These are phyloP conservation scores for Myotis brandtii DNA, from an alignment of 2,113 vertebrate genomes.

Conservation along the genomic window DNA sequence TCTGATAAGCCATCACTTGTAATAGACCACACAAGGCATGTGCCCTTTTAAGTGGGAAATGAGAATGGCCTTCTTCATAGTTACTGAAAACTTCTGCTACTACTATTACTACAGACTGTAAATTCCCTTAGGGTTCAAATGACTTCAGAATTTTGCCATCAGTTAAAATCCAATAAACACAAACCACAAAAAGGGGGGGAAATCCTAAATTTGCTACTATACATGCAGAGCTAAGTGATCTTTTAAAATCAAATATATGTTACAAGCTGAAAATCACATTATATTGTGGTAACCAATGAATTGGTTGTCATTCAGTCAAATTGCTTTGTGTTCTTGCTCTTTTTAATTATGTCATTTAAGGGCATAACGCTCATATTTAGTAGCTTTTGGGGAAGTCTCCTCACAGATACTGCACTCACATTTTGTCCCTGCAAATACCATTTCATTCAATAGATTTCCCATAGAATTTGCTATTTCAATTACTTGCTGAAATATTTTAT, in stretches of 20 bases:
- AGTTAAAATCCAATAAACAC: slow-evolving; percentile 31
- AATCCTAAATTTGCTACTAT: neutral
- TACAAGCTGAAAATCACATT: slow-evolving; percentile 30
- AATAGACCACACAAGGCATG: neutral
- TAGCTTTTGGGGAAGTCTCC: slow-evolving; percentile 62
- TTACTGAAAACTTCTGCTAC: neutral
- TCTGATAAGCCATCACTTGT: neutral
- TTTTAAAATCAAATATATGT: slow-evolving; percentile 41
- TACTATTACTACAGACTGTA: neutral
- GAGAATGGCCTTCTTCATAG: neutral
- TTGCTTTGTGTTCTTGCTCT: slow-evolving; percentile 60
- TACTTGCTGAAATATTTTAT: slow-evolving; percentile 73
- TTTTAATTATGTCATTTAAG: slow-evolving; percentile 57
- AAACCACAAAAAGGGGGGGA: neutral
- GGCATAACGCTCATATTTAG: slow-evolving; percentile 22
- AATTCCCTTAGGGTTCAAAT: neutral
- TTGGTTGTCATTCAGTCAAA: slow-evolving; percentile 60
- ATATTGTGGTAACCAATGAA: slow-evolving; percentile 38
- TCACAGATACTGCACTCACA: slow-evolving; percentile 66
- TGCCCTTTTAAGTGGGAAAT: neutral
- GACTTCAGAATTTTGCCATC: slow-evolving; percentile 35
- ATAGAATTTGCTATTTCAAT: slow-evolving; percentile 79
- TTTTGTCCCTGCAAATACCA: slow-evolving; percentile 74
- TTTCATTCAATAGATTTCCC: slow-evolving; percentile 72
- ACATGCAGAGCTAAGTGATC: slow-evolving; percentile 50